Percentiles rank a stretch among this genome's conserved stretches.
Evolutionary conservation across 2,113 vertebrate species (phyloP).

Genomic region (Megaceryle torquata): DNA sequence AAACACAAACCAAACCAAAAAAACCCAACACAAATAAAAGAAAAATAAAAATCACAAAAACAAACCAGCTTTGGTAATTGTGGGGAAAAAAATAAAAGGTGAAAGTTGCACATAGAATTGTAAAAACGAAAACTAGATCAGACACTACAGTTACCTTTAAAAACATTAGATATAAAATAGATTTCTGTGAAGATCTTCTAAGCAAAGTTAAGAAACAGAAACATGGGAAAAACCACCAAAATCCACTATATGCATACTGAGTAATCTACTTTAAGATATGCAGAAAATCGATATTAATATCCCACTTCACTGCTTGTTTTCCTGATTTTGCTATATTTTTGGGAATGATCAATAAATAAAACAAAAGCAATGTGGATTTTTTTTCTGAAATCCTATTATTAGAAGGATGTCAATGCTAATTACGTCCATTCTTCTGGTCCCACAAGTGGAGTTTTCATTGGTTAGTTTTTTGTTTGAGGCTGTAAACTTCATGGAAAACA

Average conservation of each 20-base stretch:
- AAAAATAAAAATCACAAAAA: no score
- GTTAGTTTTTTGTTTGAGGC: no score
- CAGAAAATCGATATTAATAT: background rate
- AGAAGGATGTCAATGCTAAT: no score
- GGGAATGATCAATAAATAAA: background rate
- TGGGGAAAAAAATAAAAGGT: background rate
- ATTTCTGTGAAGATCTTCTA: background rate
- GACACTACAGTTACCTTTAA: background rate
- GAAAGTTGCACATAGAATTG: background rate
- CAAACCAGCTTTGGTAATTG: background rate
- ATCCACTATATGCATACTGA: background rate
- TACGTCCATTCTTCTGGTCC: no score
- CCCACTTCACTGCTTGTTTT: background rate
- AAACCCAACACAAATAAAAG: no score
- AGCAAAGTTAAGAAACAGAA: background rate
- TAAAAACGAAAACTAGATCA: background rate
- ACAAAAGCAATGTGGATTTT: no score
- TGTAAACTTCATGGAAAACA: no score
- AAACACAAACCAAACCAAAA: no score
- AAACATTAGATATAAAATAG: background rate
- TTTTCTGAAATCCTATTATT: no score
- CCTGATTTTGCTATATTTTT: background rate
- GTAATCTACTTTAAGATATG: background rate
- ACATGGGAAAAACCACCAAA: background rate
- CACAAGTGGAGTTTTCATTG: no score